These are phyloP conservation scores for Lagodon rhomboides DNA, from an alignment of 2,797 vertebrate genomes.

Conservation along the genomic window DNA sequence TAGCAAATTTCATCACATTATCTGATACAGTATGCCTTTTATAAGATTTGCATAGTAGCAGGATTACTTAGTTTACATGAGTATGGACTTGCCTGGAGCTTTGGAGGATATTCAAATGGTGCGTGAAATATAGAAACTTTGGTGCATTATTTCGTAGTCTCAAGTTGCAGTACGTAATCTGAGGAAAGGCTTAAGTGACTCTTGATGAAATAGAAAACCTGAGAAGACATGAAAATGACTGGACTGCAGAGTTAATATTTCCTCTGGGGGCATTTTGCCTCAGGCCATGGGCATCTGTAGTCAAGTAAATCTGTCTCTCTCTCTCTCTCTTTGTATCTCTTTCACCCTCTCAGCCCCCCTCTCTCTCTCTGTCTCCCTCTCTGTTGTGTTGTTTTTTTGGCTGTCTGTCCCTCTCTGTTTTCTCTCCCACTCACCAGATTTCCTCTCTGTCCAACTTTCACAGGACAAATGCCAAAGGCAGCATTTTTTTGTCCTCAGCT, in stretches of 20 bases:
- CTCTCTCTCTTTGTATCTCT: conserved; percentile 23
- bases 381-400: conserved; percentile 46
- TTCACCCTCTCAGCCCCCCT: conserved; percentile 3
- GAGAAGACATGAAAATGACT: conserved; percentile 38
- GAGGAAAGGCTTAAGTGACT: background rate
- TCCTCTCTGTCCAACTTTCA: conserved; percentile 79
- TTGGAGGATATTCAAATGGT: background rate
- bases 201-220: conserved; percentile 34
- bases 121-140: background rate
- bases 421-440: conserved; percentile 70
- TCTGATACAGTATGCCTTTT: background rate
- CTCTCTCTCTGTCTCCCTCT: conserved; percentile 15
- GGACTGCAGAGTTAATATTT: conserved; percentile 45
- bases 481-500: conserved; percentile 81
- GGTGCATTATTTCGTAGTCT: conserved; percentile 23
- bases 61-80: background rate
- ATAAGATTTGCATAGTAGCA: background rate
- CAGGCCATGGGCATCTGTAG: conserved; percentile 26
- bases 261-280: conserved; percentile 29
- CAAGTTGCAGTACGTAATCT: background rate
- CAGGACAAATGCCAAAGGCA: conserved; percentile 81
- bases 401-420: conserved; percentile 58
- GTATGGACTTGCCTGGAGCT: background rate
- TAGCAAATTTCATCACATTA: background rate
- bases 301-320: conserved; percentile 10